Conservation (phyloP, 1,140 invertebrate genomes). For the Micrasema longulum region DNA sequence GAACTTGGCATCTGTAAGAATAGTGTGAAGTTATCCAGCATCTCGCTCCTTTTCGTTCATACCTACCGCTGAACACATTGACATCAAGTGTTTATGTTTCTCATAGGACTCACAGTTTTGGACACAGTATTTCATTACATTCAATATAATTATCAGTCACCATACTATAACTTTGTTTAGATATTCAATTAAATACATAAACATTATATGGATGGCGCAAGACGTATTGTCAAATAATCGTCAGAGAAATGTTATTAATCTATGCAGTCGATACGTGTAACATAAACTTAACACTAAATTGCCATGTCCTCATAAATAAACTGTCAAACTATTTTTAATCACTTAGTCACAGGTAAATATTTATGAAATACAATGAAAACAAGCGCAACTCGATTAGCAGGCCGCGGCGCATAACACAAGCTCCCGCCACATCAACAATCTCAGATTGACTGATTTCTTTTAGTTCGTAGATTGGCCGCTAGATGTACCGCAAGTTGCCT, state of each 20-base stretch:
- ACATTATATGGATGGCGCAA: too few relatives aligned
- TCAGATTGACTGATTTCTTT: conserved; percentile 34
- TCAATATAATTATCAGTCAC: background rate
- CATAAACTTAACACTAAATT: conserved; percentile 31
- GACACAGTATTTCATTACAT: conserved; percentile 13
- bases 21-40: conserved; percentile 5
- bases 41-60: conserved; percentile 30
- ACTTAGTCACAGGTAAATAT: conserved; percentile 19
- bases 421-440: conserved; percentile 25
- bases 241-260: too few relatives aligned
- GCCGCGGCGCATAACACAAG: conserved; percentile 20
- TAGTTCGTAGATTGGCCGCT: conserved; percentile 27
- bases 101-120: conserved; percentile 10
- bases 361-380: conserved; percentile 32
- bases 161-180: too few relatives aligned
- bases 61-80: conserved; percentile 4
- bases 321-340: conserved; percentile 9
- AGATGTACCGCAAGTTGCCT: background rate
- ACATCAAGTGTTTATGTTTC: conserved; percentile 20
- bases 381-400: conserved; percentile 22
- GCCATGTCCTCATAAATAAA: background rate
- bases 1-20: conserved; percentile 20
- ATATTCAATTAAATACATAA: too few relatives aligned
- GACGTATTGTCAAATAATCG: background rate
- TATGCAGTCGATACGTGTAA: background rate